Percentiles rank a stretch among this genome's conserved stretches.
phyloP scores from a whole-genome alignment of 2,888 invertebrate species.

The Caenorhabditis becei region DNA sequence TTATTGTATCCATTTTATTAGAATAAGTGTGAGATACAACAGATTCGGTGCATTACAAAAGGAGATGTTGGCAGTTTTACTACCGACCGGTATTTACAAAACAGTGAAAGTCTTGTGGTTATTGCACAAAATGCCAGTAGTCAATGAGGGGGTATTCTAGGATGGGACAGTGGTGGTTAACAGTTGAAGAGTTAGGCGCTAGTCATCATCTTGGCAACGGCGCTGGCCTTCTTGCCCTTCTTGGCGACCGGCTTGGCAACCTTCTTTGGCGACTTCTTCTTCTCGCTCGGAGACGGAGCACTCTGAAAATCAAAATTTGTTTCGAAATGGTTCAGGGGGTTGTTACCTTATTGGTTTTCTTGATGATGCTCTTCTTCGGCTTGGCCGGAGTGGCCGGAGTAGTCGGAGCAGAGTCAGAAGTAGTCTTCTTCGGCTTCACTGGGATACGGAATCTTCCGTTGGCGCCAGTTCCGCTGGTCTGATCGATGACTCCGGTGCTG shows the following conservation, averaged over 20 bases:
- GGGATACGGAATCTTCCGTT: constrained; percentile 34
- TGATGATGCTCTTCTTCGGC: background rate
- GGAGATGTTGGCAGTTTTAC: constrained; percentile 15
- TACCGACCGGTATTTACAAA: constrained; percentile 41
- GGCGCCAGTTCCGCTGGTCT: constrained; percentile 17
- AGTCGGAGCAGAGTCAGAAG: background rate
- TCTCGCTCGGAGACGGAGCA: constrained; percentile 28
- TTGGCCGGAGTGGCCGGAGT: constrained; percentile 23
- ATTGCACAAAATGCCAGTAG: constrained; percentile 22
- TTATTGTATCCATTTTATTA: constrained; percentile 30
- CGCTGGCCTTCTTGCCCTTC: constrained; percentile 33
- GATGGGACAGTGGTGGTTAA: constrained; percentile 4
- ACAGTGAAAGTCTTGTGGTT: constrained; percentile 10
- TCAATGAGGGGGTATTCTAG: background rate
- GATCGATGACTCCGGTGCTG: constrained; percentile 10
- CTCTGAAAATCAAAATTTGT: background rate
- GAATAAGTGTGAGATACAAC: background rate
- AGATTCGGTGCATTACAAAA: constrained; percentile 2
- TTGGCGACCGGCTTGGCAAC: constrained; percentile 30
- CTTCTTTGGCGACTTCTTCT: constrained; percentile 34
- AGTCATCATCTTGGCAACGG: constrained; percentile 20
- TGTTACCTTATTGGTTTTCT: constrained; percentile 20
- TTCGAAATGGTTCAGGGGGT: background rate
- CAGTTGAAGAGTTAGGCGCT: background rate
- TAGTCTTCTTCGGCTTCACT: background rate